Base-by-base conservation (phyloP, 2,113 vertebrate genomes). In the Chelonoidis abingdonii region DNA sequence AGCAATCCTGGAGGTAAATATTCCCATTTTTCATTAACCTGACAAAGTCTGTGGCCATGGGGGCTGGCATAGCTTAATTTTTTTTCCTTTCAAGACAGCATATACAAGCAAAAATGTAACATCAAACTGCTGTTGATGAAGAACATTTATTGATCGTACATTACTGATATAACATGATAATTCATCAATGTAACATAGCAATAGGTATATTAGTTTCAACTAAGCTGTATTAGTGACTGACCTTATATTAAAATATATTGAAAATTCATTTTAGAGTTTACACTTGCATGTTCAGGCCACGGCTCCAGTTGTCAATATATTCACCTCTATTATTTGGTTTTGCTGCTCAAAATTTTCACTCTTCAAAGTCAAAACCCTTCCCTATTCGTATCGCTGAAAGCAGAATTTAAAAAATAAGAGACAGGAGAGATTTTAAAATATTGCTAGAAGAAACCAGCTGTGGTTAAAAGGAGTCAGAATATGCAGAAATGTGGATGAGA, bases 21-120 rank as follows among this genome's bases (percentile, higher is more conserved):
- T 31, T 65, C 9, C 13, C 10, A 54, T 92, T 94, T 94, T 72
- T 91, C 75, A 94, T 90, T 90, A 86, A 84, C 5, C 5, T 86
- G 12, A 24, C 54, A 89, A 94, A 91, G 62, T 31, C 16, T 76
- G 81, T 79, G 35, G 10, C 94, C 56, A 5, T 80, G 72, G 53
- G 80, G 13, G 4, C 76, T 87, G 1, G 24, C 25, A 19, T 3
- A 29, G 12, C 5, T 89, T 50, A 8, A 38, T 5, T 1, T 0
- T 1, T 35, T 88, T 80, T 89, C 41, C 35, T 88, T 95, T 82
- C 35, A 83, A 87, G 87, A 86, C 52, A 14, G 83, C 29, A 38
- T 17, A 69, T 65, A 10, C 24, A 96, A 93, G 38, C 24, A 83
- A 81, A 90, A 88, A 91, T 0, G 1, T 17, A 56, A 25, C 0